Evolutionary conservation across 2,113 vertebrate species (phyloP), one percentile per base, ranked within the genome.

Genomic region (Eudyptes chrysolophus): DNA sequence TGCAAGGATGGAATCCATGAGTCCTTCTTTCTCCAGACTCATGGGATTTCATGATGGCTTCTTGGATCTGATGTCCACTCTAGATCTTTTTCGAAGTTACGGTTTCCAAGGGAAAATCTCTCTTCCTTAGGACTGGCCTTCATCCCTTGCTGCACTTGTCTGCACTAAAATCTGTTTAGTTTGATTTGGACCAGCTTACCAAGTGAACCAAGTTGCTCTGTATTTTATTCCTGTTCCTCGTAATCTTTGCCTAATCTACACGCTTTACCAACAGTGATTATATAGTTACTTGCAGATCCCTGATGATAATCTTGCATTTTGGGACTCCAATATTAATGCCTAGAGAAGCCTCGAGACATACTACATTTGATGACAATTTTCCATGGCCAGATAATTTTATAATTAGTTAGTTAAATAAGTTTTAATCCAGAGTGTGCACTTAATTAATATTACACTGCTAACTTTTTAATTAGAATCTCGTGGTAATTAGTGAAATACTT

Each of bases 401-500:
- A 92, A 90, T 94, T 87, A 72, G 38, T 72, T 77, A 65, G 65
- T 57, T 92, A 92, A 93, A 92, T 83, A 81, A n/a, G 86, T 94
- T 95, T 87, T 91, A 96, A 89, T 89, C 52, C 42, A 86, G 60
- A 93, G 13, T 46, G 16, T 90, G 42, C 0, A 0, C 51, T 92
- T 85, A 86, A 92, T 86, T 90, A 76, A 58, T 77, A 80, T n/a
- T 66, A 55, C 46, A 74, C 34, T 88, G 34, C 58, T 90, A 88
- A 94, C 52, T 93, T 95, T 85, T 94, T 19, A 94, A 93, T 96
- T 94, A 92, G 62, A 87, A 79, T 72, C 27, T 90, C 51, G 60
- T 80, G 51, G 32, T 93, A 90, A 93, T 94, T 90, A 96, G 66
- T 70, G 75, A 90, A 96, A 90, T 84, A 48, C 68, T 92, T 81